Evolutionary conservation across 2,113 vertebrate genomes (phyloP).

Genomic region (Sorex araneus): DNA sequence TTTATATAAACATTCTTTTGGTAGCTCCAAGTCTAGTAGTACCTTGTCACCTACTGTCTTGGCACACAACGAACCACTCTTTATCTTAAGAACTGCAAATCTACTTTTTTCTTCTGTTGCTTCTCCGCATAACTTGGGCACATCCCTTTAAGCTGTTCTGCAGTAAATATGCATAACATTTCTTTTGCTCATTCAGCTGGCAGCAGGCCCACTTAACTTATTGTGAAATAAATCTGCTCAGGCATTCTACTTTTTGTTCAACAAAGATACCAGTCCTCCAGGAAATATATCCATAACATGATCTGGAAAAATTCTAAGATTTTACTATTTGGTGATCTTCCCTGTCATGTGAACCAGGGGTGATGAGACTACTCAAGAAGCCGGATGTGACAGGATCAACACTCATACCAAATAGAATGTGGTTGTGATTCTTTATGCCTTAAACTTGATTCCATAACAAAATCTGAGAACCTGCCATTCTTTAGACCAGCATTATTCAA

Average conservation of each 20-base stretch:
- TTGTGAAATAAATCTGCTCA: constrained; percentile 39
- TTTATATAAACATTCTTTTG: constrained; percentile 59
- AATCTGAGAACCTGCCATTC: neutral
- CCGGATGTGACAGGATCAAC: constrained; percentile 38
- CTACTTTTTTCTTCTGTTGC: constrained; percentile 45
- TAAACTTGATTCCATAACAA: constrained; percentile 46
- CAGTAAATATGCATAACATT: constrained; percentile 42
- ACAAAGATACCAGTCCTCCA: neutral
- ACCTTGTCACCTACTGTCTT: constrained; percentile 19
- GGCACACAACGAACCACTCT: constrained; percentile 18
- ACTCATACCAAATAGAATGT: constrained; percentile 68
- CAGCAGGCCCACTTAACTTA: constrained; percentile 29
- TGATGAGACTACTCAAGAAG: constrained; percentile 69
- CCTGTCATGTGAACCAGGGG: constrained; percentile 47
- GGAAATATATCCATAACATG: constrained; percentile 45
- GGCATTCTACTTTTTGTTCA: constrained; percentile 30
- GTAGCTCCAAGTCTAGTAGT: constrained; percentile 31
- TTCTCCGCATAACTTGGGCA: constrained; percentile 36
- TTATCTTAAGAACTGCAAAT: neutral
- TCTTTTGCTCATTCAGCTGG: constrained; percentile 56
- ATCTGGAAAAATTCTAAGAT: constrained; percentile 22
- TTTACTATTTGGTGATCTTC: constrained; percentile 48
- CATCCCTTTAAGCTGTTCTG: constrained; percentile 40
- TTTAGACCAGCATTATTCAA: neutral
- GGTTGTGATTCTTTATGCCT: constrained; percentile 38